Conservation (phyloP, 2,113 vertebrate species). For the Morone chrysops region DNA sequence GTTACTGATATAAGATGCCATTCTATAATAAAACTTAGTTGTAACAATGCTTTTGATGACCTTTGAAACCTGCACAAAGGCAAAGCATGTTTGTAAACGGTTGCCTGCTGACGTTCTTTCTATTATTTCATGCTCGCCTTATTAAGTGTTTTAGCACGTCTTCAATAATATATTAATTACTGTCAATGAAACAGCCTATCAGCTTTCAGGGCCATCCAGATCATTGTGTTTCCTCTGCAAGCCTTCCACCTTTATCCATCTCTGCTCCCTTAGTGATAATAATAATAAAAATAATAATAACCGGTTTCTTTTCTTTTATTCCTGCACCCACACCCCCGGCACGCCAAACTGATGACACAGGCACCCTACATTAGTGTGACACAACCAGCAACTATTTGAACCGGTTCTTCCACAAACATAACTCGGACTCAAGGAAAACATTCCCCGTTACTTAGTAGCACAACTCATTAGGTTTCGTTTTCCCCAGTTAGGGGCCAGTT, state of each 20-base stretch:
- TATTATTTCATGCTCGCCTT: no score
- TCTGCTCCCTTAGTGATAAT: no score
- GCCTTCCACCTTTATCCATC: neutral
- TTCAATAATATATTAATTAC: no score
- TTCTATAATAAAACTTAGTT: neutral
- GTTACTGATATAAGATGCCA: neutral
- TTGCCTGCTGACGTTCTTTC: neutral
- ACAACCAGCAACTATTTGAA: neutral
- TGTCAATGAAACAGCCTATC: no score
- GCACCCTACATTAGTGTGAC: neutral
- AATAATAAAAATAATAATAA: no score
- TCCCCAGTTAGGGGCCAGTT: fast-evolving
- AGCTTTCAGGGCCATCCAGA: neutral
- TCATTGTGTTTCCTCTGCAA: neutral
- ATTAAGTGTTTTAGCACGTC: no score
- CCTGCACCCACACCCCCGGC: no score
- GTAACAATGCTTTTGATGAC: neutral
- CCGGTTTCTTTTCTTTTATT: neutral
- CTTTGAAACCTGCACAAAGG: neutral
- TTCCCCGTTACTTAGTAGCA: no score
- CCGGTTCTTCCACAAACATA: neutral
- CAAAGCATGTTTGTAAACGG: neutral
- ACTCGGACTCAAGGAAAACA: neutral
- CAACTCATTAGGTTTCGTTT: slow-evolving; percentile 42
- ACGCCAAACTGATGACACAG: neutral